Conservation (phyloP, 2,113 vertebrate species). For the Atlantisia rogersi region DNA sequence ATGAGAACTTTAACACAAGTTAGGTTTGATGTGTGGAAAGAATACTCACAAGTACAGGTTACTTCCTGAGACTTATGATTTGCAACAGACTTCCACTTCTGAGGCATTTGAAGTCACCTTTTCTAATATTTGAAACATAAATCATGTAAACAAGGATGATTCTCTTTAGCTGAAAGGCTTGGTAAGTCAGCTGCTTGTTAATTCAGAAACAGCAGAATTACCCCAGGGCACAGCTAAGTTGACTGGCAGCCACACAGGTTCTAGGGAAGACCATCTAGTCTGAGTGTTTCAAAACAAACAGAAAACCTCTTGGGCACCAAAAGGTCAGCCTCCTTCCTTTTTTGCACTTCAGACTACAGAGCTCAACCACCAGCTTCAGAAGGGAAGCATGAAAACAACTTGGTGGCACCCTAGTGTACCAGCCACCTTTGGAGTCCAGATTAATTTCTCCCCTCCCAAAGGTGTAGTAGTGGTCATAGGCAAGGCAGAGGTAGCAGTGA, state of each 20-base stretch:
- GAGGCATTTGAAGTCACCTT: accelerated
- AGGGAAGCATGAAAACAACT: no score
- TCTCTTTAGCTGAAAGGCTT: neutral
- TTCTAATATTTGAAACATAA: neutral
- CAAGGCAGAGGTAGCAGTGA: neutral
- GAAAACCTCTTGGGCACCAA: neutral
- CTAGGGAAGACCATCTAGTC: accelerated
- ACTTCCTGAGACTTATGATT: neutral
- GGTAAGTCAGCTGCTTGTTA: neutral
- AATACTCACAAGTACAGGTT: neutral
- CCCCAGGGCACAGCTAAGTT: neutral
- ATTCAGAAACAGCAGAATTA: neutral
- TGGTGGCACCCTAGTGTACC: neutral
- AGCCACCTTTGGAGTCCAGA: no score
- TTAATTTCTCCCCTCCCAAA: no score
- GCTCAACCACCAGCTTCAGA: neutral
- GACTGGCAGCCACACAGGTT: no score
- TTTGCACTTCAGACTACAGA: neutral
- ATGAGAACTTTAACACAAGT: neutral
- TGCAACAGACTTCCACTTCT: neutral
- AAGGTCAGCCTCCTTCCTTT: neutral
- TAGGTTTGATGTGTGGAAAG: neutral
- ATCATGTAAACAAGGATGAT: neutral
- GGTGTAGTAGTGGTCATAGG: accelerated
- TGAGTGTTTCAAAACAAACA: neutral